Evolutionary conservation across 2,113 vertebrate genomes (phyloP).

Genomic region (Saguinus imperator): DNA sequence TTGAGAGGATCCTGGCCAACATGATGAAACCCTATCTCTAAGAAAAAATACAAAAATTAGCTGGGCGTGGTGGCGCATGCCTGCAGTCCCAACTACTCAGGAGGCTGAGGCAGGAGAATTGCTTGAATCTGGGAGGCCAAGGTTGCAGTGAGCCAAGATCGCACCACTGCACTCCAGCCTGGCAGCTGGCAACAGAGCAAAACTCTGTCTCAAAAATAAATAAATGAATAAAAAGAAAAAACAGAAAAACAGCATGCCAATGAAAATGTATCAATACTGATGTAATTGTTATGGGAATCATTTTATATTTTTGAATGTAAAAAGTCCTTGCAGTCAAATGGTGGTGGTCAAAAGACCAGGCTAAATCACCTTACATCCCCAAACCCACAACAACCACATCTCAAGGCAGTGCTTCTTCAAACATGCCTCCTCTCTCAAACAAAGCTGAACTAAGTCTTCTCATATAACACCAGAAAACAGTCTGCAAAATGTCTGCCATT

Average conservation of each 20-base stretch:
- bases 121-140: too few relatives aligned
- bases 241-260: slow-evolving; percentile 9
- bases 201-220: too few relatives aligned
- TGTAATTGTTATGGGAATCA: background rate
- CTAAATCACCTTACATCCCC: background rate
- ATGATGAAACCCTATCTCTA: too few relatives aligned
- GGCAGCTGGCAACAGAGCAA: too few relatives aligned
- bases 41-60: too few relatives aligned
- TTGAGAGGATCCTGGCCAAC: too few relatives aligned
- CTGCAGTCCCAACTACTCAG: too few relatives aligned
- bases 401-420: background rate
- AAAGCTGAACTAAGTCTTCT: background rate
- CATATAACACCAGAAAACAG: background rate
- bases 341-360: background rate
- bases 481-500: background rate
- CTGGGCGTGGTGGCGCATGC: too few relatives aligned
- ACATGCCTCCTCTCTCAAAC: background rate
- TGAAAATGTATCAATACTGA: background rate
- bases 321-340: background rate
- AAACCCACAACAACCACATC: background rate
- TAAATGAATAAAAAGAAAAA: background rate
- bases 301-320: background rate
- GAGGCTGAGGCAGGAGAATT: too few relatives aligned
- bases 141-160: too few relatives aligned
- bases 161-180: too few relatives aligned